phyloP scores from a whole-genome alignment of 1,140 invertebrate species.

The Hypsibius dujardini region DNA sequence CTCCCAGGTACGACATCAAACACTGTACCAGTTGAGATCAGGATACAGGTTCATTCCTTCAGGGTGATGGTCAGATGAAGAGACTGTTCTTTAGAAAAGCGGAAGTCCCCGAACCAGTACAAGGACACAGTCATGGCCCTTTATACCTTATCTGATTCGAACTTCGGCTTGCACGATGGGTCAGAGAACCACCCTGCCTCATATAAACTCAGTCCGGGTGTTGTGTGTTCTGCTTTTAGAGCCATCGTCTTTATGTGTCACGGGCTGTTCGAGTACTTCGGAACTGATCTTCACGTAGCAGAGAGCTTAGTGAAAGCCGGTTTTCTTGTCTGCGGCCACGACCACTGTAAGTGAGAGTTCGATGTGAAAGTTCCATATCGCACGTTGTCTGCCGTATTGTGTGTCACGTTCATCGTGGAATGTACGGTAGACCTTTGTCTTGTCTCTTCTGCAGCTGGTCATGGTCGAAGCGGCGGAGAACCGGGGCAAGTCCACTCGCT shows the following conservation, averaged over 20 bases:
- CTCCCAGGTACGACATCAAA: background rate
- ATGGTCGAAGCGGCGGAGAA: slow-evolving; percentile 33
- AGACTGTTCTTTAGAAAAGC: too few relatives aligned
- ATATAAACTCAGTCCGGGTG: too few relatives aligned
- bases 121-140: too few relatives aligned
- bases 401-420: background rate
- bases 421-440: background rate
- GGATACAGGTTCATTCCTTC: background rate
- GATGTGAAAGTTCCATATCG: background rate
- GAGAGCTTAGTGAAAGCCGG: background rate
- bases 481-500: slow-evolving; percentile 30
- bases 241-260: background rate
- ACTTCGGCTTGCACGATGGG: too few relatives aligned
- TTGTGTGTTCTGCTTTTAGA: background rate
- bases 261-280: background rate
- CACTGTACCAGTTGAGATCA: background rate
- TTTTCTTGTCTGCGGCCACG: background rate
- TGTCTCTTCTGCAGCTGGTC: slow-evolving; percentile 30
- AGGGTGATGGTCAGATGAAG: too few relatives aligned
- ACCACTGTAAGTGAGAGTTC: background rate
- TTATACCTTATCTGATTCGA: too few relatives aligned
- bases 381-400: too few relatives aligned
- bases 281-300: background rate
- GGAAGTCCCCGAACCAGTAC: too few relatives aligned
- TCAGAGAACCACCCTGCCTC: too few relatives aligned